Evolutionary conservation across 2,113 vertebrate species (phyloP), one percentile per base, ranked within the genome.

Genomic region (Apodemus sylvaticus): DNA sequence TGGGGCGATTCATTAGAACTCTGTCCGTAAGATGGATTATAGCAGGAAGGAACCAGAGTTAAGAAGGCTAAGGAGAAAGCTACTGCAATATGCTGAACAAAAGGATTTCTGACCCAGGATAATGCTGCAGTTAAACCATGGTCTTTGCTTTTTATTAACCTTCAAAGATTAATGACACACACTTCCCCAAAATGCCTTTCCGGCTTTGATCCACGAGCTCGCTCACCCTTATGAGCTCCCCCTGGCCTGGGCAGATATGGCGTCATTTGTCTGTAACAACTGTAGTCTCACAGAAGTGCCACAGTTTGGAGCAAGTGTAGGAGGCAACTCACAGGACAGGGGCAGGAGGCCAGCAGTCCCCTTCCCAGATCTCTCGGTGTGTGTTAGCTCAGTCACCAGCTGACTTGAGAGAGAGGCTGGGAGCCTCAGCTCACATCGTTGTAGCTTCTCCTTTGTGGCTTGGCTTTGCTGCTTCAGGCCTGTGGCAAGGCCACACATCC

Each of bases 131-230:
- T 95, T 95, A 89, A 96, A 89, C 83, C 58, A 4, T 74, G 66
- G 19, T 92, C 77, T 92, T 90, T 55, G 58, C 53, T 93, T 95
- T 91, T 90, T 73, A 94, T 94, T 87, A 93, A 93, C 19, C 74
- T 93, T 73, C 45, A 94, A 92, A 90, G 12, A 79, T 85, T 94
- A 93, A 89, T 12, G 82, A 70, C 31, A 36, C 86, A 36, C 19
- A 95, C 29, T 87, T 34, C 29, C 77, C 31, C 36, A 64, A 86
- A 83, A 92, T 87, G 45, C 79, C 31, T 70, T 71, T n/a, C 34
- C 53, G 11, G 42, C 88, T 86, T 68, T 58, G 36, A 45, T 83
- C 91, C 91, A 0, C 77, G 79, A 64, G 83, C 68, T 93, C 86
- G 62, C 31, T 83, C 86, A 91, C 48, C 20, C 31, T 62, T 66